Evolutionary conservation across 2,113 vertebrate genomes (phyloP), one percentile per base, ranked within the genome.

Genomic region (Brienomyrus brachyistius): DNA sequence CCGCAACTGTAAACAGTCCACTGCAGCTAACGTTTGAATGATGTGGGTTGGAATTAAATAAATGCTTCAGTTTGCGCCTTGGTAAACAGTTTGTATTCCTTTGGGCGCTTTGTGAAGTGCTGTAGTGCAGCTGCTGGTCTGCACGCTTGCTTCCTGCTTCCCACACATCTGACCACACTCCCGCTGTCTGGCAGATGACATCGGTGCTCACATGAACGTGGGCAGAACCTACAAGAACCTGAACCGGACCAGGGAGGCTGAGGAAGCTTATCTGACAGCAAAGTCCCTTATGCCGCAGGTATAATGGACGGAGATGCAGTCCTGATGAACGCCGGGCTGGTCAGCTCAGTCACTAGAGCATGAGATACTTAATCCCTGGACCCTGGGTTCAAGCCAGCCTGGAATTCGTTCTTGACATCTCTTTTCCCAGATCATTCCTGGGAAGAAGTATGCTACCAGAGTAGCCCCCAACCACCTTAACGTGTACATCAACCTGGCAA

Each of bases 251-350:
- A 98, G 95, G 96, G 98, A 99, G 94, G 98, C 98, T 0, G 98
- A 99, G 93, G 97, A 98, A 82, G 98, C 98, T 23, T 99, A 99
- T 47, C 91, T 99, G 95, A 95, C 97, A 91, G 98, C 98, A 86
- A 99, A 99, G 91, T 98, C 98, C 2, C 94, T 99, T 85, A 99
- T 99, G 98, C 98, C 98, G 86, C 98, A 99, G 96, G 98, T 99
- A 96, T 87, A 35, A 54, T 43, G 35, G 35, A 35, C 31, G 17
- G 31, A 43, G 82, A 47, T 84, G 40, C 5, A 45, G 43, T 45
- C 15, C 77, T 11, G 23, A 48, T 45, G 40, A 47, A 84, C 19
- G n/a, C 7, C 1, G 31, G 43, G 13, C 77, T 45, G 17, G 15
- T 82, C 19, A 31, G 15, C 62, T 70, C 62, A 13, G 62, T 31